A percentile compares a stretch with the other conserved stretches of the same genome.
phyloP scores from a whole-genome alignment of 2,113 vertebrate genomes.

The Phylloscopus trochiloides region DNA sequence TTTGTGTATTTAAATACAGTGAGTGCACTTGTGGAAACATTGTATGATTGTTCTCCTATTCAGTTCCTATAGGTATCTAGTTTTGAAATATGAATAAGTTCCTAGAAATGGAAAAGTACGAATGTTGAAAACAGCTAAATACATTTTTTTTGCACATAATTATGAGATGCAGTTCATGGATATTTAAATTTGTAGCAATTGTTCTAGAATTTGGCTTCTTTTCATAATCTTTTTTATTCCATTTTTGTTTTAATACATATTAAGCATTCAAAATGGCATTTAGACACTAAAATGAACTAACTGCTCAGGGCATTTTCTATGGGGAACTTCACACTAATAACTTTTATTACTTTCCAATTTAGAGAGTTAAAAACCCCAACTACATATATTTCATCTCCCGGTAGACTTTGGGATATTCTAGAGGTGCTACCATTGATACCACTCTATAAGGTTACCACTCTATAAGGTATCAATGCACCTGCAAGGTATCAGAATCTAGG shows the following conservation, averaged over 20 bases:
- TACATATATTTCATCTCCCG: background rate
- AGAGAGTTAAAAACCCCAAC: accelerated
- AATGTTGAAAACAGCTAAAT: background rate
- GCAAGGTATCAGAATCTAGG: background rate
- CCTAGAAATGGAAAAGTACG: background rate
- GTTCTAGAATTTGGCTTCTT: background rate
- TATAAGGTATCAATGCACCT: background rate
- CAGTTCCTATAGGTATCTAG: background rate
- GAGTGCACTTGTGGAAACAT: background rate
- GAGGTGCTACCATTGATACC: background rate
- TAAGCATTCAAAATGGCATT: background rate
- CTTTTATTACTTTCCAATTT: background rate
- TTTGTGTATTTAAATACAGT: background rate
- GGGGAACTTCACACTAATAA: background rate
- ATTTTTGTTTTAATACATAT: background rate
- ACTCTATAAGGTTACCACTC: background rate
- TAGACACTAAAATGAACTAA: background rate
- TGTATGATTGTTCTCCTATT: background rate
- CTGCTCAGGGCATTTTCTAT: background rate
- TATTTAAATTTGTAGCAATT: background rate
- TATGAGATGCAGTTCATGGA: background rate
- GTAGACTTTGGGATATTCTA: background rate
- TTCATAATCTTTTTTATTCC: background rate
- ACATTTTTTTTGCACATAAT: background rate
- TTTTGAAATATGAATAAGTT: background rate